Percentiles rank a stretch among this genome's conserved stretches.
Evolutionary conservation across 2,797 vertebrate genomes (phyloP).

Genomic region (Enteromius argenteus): DNA sequence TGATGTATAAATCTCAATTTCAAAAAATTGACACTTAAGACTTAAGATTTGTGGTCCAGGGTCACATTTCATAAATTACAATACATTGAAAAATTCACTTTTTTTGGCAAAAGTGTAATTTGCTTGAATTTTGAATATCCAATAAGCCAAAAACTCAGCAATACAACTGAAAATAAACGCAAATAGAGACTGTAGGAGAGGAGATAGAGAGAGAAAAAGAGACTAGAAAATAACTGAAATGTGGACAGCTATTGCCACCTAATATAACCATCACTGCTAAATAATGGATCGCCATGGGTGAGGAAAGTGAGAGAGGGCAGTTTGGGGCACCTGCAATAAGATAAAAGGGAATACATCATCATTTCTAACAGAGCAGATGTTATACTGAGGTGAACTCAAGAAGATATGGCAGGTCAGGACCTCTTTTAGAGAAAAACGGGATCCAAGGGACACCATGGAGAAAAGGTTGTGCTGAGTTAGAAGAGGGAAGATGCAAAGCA

Average conservation of each 20-base stretch:
- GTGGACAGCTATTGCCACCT: background rate
- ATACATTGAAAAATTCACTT: background rate
- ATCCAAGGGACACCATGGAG: conserved; percentile 5
- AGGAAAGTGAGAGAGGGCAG: conserved; percentile 16
- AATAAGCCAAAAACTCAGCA: background rate
- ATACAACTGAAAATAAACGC: background rate
- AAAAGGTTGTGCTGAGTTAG: conserved; percentile 46
- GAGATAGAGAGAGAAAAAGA: conserved; percentile 15
- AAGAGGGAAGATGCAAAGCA: conserved; percentile 69
- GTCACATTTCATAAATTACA: background rate
- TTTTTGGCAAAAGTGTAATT: background rate
- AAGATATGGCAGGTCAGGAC: background rate
- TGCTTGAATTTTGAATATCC: background rate
- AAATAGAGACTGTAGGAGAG: conserved; percentile 23
- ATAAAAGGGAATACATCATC: conserved; percentile 16
- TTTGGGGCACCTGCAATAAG: conserved; percentile 1
- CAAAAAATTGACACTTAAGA: no score
- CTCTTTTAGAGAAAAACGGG: background rate
- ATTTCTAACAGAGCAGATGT: conserved; percentile 19
- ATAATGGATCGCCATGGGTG: conserved; percentile 19
- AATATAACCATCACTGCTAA: conserved; percentile 20
- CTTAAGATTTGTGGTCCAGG: no score
- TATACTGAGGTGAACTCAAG: background rate
- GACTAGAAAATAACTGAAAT: conserved; percentile 4
- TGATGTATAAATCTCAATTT: no score